These are phyloP conservation scores for Phoxinus dragarum DNA, from an alignment of 2,797 vertebrate genomes.

Conservation along the genomic window DNA sequence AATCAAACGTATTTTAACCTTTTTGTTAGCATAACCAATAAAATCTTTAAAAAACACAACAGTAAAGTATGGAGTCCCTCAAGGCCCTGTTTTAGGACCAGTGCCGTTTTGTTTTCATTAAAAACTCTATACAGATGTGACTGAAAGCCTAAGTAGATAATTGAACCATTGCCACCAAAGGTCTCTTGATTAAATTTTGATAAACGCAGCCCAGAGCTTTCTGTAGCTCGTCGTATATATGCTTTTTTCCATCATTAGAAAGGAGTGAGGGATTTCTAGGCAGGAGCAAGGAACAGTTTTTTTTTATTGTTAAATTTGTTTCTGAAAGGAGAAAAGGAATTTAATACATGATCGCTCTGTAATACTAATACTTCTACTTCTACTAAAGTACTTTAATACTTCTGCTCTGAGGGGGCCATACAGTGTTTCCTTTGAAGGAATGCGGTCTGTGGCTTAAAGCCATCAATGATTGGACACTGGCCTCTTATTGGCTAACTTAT, in stretches of 20 bases:
- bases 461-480: slow-evolving; percentile 35
- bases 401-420: slow-evolving; percentile 35
- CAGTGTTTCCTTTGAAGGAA: slow-evolving; percentile 40
- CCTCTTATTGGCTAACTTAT: slow-evolving; percentile 29
- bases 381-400: not conserved
- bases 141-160: too few species aligned
- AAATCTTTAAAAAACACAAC: not conserved
- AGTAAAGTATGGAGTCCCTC: not conserved
- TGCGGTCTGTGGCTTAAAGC: slow-evolving; percentile 13
- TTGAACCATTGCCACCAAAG: not conserved
- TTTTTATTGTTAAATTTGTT: slow-evolving; percentile 40
- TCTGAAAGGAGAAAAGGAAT: slow-evolving; percentile 28
- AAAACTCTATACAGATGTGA: slow-evolving; percentile 2
- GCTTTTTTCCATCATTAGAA: not conserved
- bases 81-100: slow-evolving; percentile 4
- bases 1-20: not conserved
- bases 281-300: not conserved
- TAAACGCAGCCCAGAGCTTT: not conserved
- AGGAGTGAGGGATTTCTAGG: slow-evolving; percentile 3
- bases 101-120: not conserved
- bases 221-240: not conserved
- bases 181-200: not conserved
- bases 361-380: too few species aligned
- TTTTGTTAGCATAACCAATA: not conserved
- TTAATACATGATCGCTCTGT: slow-evolving; percentile 44